A percentile compares a stretch with the other conserved stretches of the same genome.
Conservation (phyloP, 2,797 vertebrate genomes). For the Synaphobranchus kaupii region DNA sequence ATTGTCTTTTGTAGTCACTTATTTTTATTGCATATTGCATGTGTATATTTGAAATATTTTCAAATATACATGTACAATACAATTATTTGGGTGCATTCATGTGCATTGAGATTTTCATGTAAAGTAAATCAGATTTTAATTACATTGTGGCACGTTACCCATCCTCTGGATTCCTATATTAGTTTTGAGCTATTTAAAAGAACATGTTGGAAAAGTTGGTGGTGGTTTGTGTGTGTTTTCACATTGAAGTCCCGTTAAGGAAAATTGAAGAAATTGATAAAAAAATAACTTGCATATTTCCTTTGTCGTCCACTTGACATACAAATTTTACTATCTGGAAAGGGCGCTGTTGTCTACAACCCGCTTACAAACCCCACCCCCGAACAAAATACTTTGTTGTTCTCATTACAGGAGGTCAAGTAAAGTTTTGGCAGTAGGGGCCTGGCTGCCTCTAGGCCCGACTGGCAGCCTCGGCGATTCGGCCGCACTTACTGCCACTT, state of each 20-base stretch:
- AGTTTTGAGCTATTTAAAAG: neutral
- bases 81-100: neutral
- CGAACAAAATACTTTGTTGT: constrained; percentile 56
- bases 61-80: neutral
- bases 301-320: constrained; percentile 43
- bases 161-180: neutral
- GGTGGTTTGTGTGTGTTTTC: constrained; percentile 21
- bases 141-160: no score
- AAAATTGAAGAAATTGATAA: constrained; percentile 26
- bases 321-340: constrained; percentile 54
- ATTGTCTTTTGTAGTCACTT: neutral
- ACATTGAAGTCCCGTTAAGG: neutral
- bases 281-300: constrained; percentile 47
- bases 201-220: neutral
- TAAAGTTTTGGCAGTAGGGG: constrained; percentile 64
- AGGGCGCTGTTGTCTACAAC: constrained; percentile 52
- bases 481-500: constrained; percentile 46
- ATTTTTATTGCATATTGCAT: neutral
- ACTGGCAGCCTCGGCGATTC: constrained; percentile 33
- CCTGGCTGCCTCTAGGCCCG: constrained; percentile 47
- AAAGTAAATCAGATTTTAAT: no score
- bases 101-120: neutral
- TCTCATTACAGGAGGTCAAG: constrained; percentile 68
- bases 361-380: constrained; percentile 37
- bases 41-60: neutral